Evolutionary conservation across 2,888 invertebrate genomes (phyloP).

Genomic region (Sthenelais limicola): DNA sequence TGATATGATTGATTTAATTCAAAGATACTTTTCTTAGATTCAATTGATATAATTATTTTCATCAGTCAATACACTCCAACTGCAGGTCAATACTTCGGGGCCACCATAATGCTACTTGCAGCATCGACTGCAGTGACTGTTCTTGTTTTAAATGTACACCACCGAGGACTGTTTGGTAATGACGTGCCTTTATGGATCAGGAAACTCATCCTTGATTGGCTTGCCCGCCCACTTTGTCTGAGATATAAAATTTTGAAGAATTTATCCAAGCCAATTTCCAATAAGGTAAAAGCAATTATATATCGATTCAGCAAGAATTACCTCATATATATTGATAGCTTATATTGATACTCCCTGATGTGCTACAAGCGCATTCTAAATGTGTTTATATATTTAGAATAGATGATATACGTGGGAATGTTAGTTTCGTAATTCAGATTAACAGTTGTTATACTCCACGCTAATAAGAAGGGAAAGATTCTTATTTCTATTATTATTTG

Average conservation of each 20-base stretch:
- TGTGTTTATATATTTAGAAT: no score
- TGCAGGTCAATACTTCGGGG: constrained; percentile 12
- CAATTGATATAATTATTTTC: no score
- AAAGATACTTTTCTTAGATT: no score
- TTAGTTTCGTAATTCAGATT: no score
- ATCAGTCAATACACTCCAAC: no score
- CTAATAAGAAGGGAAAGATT: no score
- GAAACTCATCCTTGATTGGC: constrained; percentile 11
- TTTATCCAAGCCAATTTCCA: not conserved
- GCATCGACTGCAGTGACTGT: constrained; percentile 1
- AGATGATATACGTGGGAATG: no score
- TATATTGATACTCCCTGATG: no score
- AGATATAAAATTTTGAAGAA: not conserved
- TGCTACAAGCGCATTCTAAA: no score
- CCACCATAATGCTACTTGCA: constrained; percentile 7
- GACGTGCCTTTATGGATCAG: constrained; percentile 15
- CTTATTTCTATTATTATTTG: no score
- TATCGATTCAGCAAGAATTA: not conserved
- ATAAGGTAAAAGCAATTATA: not conserved
- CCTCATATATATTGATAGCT: not conserved
- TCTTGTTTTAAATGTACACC: constrained; percentile 2
- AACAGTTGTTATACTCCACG: no score
- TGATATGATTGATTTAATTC: no score
- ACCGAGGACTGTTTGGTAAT: not conserved
- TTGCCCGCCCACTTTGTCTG: constrained; percentile 9